Conservation (phyloP, 2,797 vertebrate genomes). For the Dendrocincla fuliginosa region DNA sequence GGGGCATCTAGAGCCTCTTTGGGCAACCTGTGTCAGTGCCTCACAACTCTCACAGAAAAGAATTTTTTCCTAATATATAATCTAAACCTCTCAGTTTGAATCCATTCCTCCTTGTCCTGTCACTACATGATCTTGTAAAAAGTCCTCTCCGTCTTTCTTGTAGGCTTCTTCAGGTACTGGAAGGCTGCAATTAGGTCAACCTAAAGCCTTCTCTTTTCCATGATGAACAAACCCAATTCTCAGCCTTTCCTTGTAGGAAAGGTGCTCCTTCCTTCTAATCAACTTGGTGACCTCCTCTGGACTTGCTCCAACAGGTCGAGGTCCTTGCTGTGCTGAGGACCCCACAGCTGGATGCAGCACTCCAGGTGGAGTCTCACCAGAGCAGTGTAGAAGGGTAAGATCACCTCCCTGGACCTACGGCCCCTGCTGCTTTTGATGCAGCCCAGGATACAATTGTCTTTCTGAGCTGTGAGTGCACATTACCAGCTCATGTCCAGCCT, state of each 20-base stretch:
- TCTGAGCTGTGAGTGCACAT: neutral
- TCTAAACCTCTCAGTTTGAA: neutral
- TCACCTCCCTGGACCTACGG: neutral
- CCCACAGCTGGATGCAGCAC: neutral
- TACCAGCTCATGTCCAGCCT: accelerated
- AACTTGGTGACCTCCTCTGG: neutral
- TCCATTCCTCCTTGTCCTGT: neutral
- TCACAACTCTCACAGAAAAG: neutral
- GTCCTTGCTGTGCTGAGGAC: neutral
- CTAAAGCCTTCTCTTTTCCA: neutral
- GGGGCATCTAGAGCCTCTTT: neutral
- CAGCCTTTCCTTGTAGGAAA: neutral
- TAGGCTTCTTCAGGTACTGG: neutral
- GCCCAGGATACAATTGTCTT: neutral
- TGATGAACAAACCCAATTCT: neutral
- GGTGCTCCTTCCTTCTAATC: neutral
- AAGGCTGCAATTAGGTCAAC: neutral
- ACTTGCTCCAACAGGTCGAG: accelerated
- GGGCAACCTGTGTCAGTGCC: neutral
- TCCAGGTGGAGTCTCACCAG: neutral
- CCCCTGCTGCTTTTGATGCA: accelerated
- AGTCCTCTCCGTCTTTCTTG: neutral
- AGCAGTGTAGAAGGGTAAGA: neutral
- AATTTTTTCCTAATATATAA: neutral
- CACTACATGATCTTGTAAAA: neutral